A percentile compares a stretch with the other conserved stretches of the same genome.
These are phyloP conservation scores for Caenorhabditis auriculariae DNA, from an alignment of 2,888 invertebrate genomes.

Conservation along the genomic window DNA sequence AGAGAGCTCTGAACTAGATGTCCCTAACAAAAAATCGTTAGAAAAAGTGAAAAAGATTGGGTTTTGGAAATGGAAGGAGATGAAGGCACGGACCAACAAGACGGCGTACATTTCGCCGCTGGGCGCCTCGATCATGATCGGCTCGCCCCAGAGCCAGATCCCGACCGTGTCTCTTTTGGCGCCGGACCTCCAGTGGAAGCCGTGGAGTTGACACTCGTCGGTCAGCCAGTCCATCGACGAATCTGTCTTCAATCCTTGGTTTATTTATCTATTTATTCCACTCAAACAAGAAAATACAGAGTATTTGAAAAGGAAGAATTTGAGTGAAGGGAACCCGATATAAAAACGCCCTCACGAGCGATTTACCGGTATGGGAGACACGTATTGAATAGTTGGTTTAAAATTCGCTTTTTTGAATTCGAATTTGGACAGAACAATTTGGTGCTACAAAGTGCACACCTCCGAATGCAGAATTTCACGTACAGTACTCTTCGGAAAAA, in stretches of 20 bases:
- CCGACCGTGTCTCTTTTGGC: conserved; percentile 54
- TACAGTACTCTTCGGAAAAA: too few relatives aligned
- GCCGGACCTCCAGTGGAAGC: conserved; percentile 64
- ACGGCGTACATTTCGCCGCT: conserved; percentile 58
- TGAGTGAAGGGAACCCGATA: too few relatives aligned
- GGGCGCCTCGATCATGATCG: conserved; percentile 61
- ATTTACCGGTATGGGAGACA: too few relatives aligned
- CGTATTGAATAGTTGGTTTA: too few relatives aligned
- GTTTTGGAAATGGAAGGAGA: neutral
- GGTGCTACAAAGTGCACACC: too few relatives aligned
- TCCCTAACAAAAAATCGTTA: neutral
- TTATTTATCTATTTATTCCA: neutral
- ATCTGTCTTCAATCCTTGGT: conserved; percentile 23
- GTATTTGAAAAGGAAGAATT: too few relatives aligned
- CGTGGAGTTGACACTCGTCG: conserved; percentile 58
- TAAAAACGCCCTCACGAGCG: too few relatives aligned
- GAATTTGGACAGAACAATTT: too few relatives aligned
- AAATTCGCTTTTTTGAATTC: too few relatives aligned
- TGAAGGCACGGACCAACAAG: conserved; percentile 37
- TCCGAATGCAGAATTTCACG: too few relatives aligned
- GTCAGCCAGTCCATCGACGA: conserved; percentile 52
- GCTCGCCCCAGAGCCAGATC: conserved; percentile 65
- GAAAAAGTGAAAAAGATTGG: neutral
- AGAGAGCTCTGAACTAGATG: too few relatives aligned
- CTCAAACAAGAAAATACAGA: too few relatives aligned